These are phyloP conservation scores for Cheilosia vulpina DNA, from an alignment of 2,888 invertebrate species.

Conservation along the genomic window DNA sequence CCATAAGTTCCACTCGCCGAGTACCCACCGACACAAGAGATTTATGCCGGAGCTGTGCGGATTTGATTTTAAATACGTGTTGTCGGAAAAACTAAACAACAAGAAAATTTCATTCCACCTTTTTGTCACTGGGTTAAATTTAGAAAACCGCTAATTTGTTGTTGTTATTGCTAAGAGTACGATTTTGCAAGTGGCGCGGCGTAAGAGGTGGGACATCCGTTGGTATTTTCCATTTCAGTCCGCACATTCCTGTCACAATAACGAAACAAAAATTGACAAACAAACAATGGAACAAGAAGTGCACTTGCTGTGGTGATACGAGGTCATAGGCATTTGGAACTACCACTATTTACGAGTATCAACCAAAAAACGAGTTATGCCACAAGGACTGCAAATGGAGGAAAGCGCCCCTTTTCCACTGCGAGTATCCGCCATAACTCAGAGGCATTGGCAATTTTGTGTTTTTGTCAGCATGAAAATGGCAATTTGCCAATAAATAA, in stretches of 20 bases:
- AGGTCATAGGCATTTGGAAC: conserved; percentile 54
- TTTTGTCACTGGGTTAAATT: conserved; percentile 69
- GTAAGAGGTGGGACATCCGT: conserved; percentile 34
- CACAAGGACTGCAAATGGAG: conserved; percentile 31
- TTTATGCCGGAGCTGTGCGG: conserved; percentile 3
- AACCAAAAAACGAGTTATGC: conserved; percentile 28
- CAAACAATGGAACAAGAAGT: neutral
- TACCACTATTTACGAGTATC: conserved; percentile 7
- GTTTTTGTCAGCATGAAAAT: conserved; percentile 69
- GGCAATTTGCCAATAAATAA: conserved; percentile 71
- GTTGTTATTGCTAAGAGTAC: conserved; percentile 27
- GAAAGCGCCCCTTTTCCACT: conserved; percentile 24
- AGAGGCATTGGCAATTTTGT: conserved; percentile 68
- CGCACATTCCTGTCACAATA: conserved; percentile 41
- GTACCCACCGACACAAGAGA: neutral
- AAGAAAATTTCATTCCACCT: conserved; percentile 59
- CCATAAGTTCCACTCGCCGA: conserved; percentile 25
- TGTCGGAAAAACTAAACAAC: conserved; percentile 42
- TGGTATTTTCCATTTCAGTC: conserved; percentile 53
- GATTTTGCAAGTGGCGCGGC: conserved; percentile 32
- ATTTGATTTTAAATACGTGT: conserved; percentile 28
- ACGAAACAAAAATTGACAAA: neutral
- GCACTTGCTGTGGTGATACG: conserved; percentile 41
- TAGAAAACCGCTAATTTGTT: conserved; percentile 50
- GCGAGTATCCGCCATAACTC: conserved; percentile 42